phyloP scores from a whole-genome alignment of 2,888 invertebrate genomes.

The Drosophila subquinaria region DNA sequence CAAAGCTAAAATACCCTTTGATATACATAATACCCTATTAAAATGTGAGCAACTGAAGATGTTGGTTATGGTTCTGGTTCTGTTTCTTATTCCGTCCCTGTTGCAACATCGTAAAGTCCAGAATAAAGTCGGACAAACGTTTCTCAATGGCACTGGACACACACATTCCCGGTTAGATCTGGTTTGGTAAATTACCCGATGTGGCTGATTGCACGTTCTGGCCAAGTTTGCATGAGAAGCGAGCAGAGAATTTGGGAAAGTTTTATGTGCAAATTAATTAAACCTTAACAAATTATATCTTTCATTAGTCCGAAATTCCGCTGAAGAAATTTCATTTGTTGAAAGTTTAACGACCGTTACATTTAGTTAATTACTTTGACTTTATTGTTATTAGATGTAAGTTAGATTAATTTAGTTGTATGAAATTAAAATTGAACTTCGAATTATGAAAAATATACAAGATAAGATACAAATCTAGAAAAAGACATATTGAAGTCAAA shows the following conservation, averaged over 20 bases:
- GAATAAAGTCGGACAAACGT: conserved; percentile 49
- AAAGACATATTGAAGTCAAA: background rate
- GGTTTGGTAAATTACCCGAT: conserved; percentile 12
- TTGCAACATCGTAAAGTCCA: conserved; percentile 50
- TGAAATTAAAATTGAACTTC: background rate
- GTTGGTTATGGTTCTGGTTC: conserved; percentile 31
- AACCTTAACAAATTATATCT: conserved; percentile 38
- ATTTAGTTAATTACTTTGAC: conserved; percentile 51
- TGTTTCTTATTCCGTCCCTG: conserved; percentile 33
- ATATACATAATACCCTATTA: background rate
- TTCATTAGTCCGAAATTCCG: conserved; percentile 59
- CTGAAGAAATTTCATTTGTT: conserved; percentile 57
- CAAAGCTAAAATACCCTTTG: background rate
- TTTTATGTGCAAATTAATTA: conserved; percentile 72
- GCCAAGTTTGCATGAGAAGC: conserved; percentile 50
- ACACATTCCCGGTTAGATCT: conserved; percentile 4
- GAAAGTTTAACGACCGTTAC: conserved; percentile 70
- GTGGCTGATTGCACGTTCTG: conserved; percentile 48
- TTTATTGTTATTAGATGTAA: conserved; percentile 28
- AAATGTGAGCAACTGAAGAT: conserved; percentile 23
- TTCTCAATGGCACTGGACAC: conserved; percentile 63
- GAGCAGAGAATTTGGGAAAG: conserved; percentile 65
- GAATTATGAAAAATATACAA: background rate
- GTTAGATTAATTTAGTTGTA: background rate
- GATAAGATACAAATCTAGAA: background rate